These are phyloP conservation scores for Myathropa florea DNA, from an alignment of 2,888 invertebrate species.

Conservation along the genomic window DNA sequence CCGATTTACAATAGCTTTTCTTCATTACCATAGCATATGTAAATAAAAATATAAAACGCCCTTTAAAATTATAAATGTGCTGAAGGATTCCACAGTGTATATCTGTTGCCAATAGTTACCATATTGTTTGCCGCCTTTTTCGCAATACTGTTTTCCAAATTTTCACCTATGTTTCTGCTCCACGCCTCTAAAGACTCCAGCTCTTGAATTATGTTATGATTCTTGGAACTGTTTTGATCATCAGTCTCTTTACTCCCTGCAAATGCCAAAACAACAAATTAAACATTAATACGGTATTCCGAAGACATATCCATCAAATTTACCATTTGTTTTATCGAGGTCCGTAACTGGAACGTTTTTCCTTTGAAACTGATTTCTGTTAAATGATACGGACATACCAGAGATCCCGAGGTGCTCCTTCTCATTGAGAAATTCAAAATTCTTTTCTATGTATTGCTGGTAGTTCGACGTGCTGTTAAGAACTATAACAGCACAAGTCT, in stretches of 20 bases:
- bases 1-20: no score
- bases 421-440: constrained; percentile 52
- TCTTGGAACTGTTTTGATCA: constrained; percentile 34
- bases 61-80: no score
- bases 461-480: constrained; percentile 31
- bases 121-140: constrained; percentile 29
- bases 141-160: constrained; percentile 15
- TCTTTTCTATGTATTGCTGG: constrained; percentile 50
- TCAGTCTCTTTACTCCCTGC: constrained; percentile 33
- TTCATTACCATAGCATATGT: no score
- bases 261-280: not conserved
- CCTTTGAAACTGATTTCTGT: constrained; percentile 10
- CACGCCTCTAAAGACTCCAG: constrained; percentile 64
- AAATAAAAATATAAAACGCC: no score
- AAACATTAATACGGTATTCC: not conserved
- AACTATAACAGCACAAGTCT: not conserved
- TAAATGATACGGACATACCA: constrained; percentile 31
- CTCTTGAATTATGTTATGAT: constrained; percentile 62
- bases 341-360: constrained; percentile 71
- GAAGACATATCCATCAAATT: not conserved
- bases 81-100: no score
- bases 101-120: constrained; percentile 38
- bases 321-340: constrained; percentile 72
- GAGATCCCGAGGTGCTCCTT: constrained; percentile 35
- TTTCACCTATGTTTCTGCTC: constrained; percentile 58